Evolutionary conservation across 2,797 vertebrate genomes (phyloP), one percentile per base, ranked within the genome.

Genomic region (Leptodactylus fallax): DNA sequence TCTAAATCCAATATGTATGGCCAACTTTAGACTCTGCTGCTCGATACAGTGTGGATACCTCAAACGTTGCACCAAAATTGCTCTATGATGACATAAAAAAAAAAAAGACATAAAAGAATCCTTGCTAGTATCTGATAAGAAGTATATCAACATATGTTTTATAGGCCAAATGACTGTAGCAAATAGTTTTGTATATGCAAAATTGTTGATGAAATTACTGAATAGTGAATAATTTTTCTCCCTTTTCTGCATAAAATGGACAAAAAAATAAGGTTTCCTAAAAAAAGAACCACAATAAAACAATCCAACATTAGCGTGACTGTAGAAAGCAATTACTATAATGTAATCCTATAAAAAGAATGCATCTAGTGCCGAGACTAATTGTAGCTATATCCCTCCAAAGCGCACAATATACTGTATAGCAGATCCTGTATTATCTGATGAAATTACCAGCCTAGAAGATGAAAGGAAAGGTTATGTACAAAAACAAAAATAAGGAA

Each of bases 271-370:
- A 47, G 36, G 69, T 8, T 47, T 47, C 36, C 36, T 47, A n/a
- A 19, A 74, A 74, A 74, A 49, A 17, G 19, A n/a, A 9, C 45
- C 21, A 7, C 36, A n/a, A 74, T 74, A 74, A 74, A 74, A 47
- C 47, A 49, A 74, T 49, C 71, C 45, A 21, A n/a, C 45, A 49
- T 49, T 9, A 74, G 71, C 19, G 19, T 51, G 19, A 74, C 71
- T n/a, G 7, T 19, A 74, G 45, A 74, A 74, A 51, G 45, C 45
- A 74, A 74, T 74, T 74, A 74, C 45, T 19, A 51, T n/a, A 74
- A 49, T 49, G 45, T 74, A 74, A 74, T 74, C 71, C 71, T 74
- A 74, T 74, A 74, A 74, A 51, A 51, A 51, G 71, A 51, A 74
- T 0, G 11, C 45, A 49, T 74, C 16, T 10, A 72, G 9, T 49